Conservation (phyloP, 2,113 vertebrate genomes). For the Anser brachyrhynchus region DNA sequence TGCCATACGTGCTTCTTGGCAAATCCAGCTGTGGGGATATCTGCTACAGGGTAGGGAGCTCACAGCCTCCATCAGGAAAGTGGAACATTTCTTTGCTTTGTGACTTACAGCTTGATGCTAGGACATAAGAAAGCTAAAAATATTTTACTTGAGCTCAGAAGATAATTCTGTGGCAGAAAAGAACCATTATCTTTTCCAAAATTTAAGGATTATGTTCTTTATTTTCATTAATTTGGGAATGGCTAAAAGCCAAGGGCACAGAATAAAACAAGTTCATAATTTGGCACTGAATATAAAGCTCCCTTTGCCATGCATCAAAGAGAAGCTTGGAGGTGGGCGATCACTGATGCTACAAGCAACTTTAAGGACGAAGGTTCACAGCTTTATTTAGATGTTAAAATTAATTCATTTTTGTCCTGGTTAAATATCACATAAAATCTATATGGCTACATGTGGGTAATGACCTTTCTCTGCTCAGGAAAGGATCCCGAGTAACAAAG, state of each 20-base stretch:
- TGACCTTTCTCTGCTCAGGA: neutral
- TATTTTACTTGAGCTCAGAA: neutral
- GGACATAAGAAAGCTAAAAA: neutral
- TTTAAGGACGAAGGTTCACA: neutral
- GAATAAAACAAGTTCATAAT: neutral
- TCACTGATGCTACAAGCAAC: neutral
- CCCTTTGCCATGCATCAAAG: neutral
- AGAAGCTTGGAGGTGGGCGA: neutral
- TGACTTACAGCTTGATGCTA: neutral
- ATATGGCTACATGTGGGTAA: neutral
- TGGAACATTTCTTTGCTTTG: fast-evolving
- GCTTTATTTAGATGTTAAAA: neutral
- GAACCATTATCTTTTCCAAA: neutral
- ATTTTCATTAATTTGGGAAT: neutral
- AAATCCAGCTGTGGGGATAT: neutral
- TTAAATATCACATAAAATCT: neutral
- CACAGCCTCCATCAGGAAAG: neutral
- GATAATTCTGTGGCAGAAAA: neutral
- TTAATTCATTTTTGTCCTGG: neutral
- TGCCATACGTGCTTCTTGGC: neutral
- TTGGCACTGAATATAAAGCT: neutral
- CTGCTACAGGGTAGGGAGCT: neutral
- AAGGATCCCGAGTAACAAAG: neutral
- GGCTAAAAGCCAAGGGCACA: neutral
- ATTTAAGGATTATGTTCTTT: neutral